phyloP scores from a whole-genome alignment of 2,888 invertebrate species.

The Ochlodes sylvanus region DNA sequence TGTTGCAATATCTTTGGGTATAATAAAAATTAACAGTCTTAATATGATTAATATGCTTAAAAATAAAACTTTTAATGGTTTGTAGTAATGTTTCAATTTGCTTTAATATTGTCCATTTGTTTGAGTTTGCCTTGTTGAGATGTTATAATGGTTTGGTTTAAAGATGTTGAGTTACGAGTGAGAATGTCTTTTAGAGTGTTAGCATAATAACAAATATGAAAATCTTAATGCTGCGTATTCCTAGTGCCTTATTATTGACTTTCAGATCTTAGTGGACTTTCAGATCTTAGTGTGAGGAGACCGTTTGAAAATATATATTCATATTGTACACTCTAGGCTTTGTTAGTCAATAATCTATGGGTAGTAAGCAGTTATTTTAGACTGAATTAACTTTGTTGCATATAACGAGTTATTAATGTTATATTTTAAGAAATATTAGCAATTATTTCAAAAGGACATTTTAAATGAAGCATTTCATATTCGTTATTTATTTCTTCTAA shows the following conservation, averaged over 20 bases:
- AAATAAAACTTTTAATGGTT: slow-evolving; percentile 55
- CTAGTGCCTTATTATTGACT: slow-evolving; percentile 76
- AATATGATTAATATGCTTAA: slow-evolving; percentile 52
- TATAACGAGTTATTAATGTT: slow-evolving; percentile 68
- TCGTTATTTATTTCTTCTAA: slow-evolving; percentile 82
- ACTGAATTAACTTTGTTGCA: slow-evolving; percentile 76
- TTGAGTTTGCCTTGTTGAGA: slow-evolving; percentile 60
- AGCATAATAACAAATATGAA: slow-evolving; percentile 75
- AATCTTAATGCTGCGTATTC: slow-evolving; percentile 69
- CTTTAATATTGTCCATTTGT: slow-evolving; percentile 70
- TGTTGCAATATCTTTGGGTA: slow-evolving; percentile 57
- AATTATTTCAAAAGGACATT: slow-evolving; percentile 73
- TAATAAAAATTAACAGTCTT: slow-evolving; percentile 54
- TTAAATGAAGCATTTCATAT: slow-evolving; percentile 82
- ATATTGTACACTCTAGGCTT: slow-evolving; percentile 41
- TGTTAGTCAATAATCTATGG: slow-evolving; percentile 69
- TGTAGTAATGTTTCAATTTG: slow-evolving; percentile 75
- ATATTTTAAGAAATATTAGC: slow-evolving; percentile 73
- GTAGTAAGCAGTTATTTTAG: slow-evolving; percentile 72
- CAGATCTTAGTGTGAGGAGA: slow-evolving; percentile 58
- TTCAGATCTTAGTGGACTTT: slow-evolving; percentile 71
- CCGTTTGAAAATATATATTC: slow-evolving; percentile 25
- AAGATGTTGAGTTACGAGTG: slow-evolving; percentile 58
- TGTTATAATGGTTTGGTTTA: slow-evolving; percentile 49
- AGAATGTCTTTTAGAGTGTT: slow-evolving; percentile 59